These are phyloP conservation scores for Mormyrus iriodes DNA, from an alignment of 2,113 vertebrate genomes.

Conservation along the genomic window DNA sequence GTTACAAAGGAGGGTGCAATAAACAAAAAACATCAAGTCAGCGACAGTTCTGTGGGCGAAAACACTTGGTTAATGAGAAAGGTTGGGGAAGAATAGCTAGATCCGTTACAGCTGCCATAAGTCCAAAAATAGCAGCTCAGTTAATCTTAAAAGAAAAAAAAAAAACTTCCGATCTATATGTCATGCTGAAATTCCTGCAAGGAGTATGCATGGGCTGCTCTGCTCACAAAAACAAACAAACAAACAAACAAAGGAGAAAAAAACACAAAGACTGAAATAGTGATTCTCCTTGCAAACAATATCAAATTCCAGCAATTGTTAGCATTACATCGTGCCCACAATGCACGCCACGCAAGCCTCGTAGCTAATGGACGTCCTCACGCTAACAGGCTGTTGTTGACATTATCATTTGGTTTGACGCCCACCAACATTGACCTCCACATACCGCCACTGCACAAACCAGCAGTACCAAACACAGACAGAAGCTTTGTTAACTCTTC, in stretches of 20 bases:
- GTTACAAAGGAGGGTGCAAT: not conserved
- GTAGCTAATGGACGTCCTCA: not conserved
- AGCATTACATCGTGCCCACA: not conserved
- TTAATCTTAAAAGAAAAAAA: not conserved
- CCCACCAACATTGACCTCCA: not conserved
- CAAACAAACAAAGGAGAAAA: not conserved
- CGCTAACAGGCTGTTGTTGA: not conserved
- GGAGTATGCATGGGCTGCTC: not conserved
- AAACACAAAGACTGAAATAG: not conserved
- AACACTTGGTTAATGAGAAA: not conserved
- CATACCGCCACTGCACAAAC: not conserved
- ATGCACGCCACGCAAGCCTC: not conserved
- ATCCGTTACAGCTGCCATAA: not conserved
- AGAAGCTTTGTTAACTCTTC: not conserved
- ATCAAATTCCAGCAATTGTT: not conserved
- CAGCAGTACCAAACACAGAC: not conserved
- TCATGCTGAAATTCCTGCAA: not conserved
- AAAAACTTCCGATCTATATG: not conserved
- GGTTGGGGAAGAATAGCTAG: not conserved
- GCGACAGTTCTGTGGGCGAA: not conserved
- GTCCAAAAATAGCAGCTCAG: not conserved
- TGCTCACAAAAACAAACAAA: not conserved
- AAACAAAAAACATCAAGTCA: not conserved
- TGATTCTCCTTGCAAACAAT: not conserved
- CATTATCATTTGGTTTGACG: constrained; percentile 6